Evolutionary conservation across 2,797 vertebrate genomes (phyloP).

Genomic region (Cyclura pinguis): DNA sequence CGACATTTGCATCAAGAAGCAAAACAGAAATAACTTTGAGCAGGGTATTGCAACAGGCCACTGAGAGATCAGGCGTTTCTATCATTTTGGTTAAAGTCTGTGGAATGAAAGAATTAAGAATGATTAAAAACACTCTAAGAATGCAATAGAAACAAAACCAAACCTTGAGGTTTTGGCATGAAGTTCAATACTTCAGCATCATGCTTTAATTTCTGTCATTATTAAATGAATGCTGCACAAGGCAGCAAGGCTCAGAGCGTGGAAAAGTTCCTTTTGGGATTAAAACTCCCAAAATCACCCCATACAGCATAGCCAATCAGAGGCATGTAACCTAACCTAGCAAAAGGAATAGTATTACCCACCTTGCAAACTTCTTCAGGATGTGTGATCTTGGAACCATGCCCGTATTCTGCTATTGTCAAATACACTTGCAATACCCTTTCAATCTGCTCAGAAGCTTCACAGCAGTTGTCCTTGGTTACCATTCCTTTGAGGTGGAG

Average conservation of each 20-base stretch:
- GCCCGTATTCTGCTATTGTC: conserved; percentile 84
- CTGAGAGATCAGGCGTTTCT: conserved; percentile 77
- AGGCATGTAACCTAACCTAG: neutral
- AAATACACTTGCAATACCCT: conserved; percentile 87
- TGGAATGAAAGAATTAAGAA: conserved; percentile 54
- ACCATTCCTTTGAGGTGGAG: conserved; percentile 79
- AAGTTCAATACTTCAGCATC: neutral
- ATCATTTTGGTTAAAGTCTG: conserved; percentile 85
- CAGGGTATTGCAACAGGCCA: conserved; percentile 83
- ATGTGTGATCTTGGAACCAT: conserved; percentile 88
- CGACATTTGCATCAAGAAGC: conserved; percentile 87
- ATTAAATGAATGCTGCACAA: neutral
- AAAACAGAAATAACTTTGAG: conserved; percentile 88
- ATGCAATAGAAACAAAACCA: neutral
- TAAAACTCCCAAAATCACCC: too few relatives aligned
- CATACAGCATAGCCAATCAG: neutral
- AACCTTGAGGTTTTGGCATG: neutral
- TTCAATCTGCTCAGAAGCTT: conserved; percentile 86
- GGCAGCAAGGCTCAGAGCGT: neutral
- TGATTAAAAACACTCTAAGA: fast-evolving
- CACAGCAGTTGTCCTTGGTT: conserved; percentile 63
- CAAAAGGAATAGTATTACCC: conserved; percentile 33
- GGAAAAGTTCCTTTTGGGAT: too few relatives aligned
- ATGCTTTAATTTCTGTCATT: neutral
- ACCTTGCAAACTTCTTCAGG: conserved; percentile 89